Evolutionary conservation across 1,140 invertebrate species (phyloP).

Genomic region (Lepidostoma basale): DNA sequence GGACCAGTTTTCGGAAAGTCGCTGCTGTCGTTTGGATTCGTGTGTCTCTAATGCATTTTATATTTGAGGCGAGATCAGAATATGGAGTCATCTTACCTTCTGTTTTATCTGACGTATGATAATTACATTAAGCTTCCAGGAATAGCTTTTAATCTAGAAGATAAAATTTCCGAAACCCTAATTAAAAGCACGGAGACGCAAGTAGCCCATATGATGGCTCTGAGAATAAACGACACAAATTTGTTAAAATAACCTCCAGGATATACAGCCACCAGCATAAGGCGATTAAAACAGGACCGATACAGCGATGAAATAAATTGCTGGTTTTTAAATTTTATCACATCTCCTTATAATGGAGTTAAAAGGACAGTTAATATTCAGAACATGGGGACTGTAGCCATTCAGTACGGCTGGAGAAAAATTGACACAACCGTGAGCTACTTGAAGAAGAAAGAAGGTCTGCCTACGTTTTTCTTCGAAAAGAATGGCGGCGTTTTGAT

Average conservation of each 20-base stretch:
- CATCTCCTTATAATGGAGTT: not conserved
- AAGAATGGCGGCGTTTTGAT: conserved; percentile 48
- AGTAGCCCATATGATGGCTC: conserved; percentile 1
- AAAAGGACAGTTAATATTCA: conserved; percentile 45
- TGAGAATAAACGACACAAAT: conserved; percentile 28
- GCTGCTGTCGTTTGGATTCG: too few relatives aligned
- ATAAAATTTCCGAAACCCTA: not conserved
- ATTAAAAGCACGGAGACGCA: not conserved
- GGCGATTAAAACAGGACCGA: not conserved
- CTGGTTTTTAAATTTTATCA: conserved; percentile 46
- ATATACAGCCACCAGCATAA: not conserved
- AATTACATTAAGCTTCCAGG: not conserved
- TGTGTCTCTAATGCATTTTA: too few relatives aligned
- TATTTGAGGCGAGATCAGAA: too few relatives aligned
- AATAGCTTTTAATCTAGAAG: not conserved
- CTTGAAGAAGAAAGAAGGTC: not conserved
- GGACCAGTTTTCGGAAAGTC: too few relatives aligned
- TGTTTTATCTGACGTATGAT: too few relatives aligned
- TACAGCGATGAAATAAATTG: not conserved
- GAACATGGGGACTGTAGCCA: conserved; percentile 48
- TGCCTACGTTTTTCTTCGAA: conserved; percentile 49
- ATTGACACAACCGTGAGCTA: not conserved
- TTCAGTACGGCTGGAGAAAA: conserved; percentile 46
- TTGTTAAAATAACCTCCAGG: conserved; percentile 8
- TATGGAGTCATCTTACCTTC: too few relatives aligned